Evolutionary conservation across 2,888 invertebrate species (phyloP), one percentile per base, ranked within the genome.

Genomic region (Torymus tubicola): DNA sequence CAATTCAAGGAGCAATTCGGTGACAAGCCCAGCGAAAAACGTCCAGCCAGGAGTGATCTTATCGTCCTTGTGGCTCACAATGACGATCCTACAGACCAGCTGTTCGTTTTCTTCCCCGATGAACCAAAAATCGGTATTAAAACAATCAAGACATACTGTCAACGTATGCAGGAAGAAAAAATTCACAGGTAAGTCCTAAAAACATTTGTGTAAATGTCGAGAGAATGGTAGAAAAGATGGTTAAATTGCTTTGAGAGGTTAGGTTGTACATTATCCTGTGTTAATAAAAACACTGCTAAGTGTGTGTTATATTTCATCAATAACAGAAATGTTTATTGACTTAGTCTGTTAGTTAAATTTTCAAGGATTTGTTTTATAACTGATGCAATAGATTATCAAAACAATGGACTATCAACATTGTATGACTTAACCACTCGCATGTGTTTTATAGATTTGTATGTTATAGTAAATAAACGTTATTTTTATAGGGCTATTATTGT

Each of bases 91-190:
- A 99, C 99, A 5, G 99, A 99, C 92, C 99, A 99, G 90, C 96
- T 99, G 96, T 99, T 99, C 91, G 99, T 99, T 0, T 99, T 99
- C 91, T 99, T 99, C 90, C 99, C 99, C 0, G 99, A 99, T 86
- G 99, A 99, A 88, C 96, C 98, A 0, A 99, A 99, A 92, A 99
- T 99, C 88, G 99, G 99, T 58, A 99, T 99, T 67, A 99, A 99
- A 92, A 98, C 98, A 0, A 99, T 99, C 55, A 99, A 99, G 91
- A 98, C 98, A 0, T 99, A 99, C 87, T 99, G 99, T 91, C 98
- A 98, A 63, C 94, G 99, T 85, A 99, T 99, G 99, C 99, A 99
- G 89, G 99, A 99, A 89, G 99, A 99, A 91, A 99, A 98, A 90
- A 99, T 99, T 86, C 98, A 98, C 87, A 89, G 90, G 91, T 90